Conservation (phyloP, 2,797 vertebrate species). For the Crypturellus tataupa region DNA sequence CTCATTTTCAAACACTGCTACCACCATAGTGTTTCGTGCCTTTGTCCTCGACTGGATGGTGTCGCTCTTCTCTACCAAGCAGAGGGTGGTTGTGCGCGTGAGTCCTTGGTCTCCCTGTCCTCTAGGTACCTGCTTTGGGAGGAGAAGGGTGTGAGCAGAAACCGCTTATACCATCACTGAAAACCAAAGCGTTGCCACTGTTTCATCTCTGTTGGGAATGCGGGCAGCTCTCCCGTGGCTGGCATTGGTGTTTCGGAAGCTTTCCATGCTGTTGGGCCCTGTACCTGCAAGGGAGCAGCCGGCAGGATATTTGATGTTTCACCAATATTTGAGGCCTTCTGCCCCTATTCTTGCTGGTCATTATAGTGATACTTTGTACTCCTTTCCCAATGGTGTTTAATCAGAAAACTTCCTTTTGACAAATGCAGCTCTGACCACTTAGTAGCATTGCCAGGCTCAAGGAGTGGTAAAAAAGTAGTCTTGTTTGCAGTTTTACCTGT, state of each 20-base stretch:
- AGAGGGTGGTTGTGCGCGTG: accelerated
- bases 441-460: background rate
- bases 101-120: background rate
- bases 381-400: background rate
- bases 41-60: background rate
- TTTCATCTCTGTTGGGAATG: conserved; percentile 20
- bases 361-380: background rate
- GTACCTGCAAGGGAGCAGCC: background rate
- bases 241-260: background rate
- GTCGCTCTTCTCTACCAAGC: background rate
- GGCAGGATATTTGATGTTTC: background rate
- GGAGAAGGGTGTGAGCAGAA: background rate
- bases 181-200: background rate
- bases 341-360: background rate
- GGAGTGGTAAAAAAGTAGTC: background rate
- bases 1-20: background rate
- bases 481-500: background rate
- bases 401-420: background rate
- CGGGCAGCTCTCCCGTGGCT: background rate
- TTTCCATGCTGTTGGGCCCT: background rate
- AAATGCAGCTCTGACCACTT: background rate
- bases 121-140: background rate
- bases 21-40: background rate
- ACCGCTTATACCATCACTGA: background rate
- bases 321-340: background rate